Evolutionary conservation across 2,113 vertebrate genomes (phyloP).

Genomic region (Phylloscopus whistleri): DNA sequence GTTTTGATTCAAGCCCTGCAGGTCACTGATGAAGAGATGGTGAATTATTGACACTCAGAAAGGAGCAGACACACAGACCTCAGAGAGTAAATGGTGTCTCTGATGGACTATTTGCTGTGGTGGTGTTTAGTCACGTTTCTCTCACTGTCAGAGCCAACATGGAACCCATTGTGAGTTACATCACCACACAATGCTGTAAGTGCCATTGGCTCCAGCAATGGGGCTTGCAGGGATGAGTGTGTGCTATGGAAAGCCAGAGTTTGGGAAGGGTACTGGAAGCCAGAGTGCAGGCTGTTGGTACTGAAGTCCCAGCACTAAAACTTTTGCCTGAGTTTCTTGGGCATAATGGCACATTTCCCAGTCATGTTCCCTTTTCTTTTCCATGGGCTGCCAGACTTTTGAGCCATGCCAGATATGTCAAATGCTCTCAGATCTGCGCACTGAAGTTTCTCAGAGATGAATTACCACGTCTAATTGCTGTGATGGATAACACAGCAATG

Average conservation of each 20-base stretch:
- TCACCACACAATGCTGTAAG: background rate
- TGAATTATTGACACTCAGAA: background rate
- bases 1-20: background rate
- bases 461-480: constrained; percentile 25
- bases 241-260: background rate
- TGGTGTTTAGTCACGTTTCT: background rate
- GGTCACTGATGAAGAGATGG: background rate
- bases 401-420: background rate
- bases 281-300: background rate
- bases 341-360: background rate
- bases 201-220: background rate
- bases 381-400: background rate
- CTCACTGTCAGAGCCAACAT: background rate
- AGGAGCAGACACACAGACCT: background rate
- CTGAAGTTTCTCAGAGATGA: constrained; percentile 33
- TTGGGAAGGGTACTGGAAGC: background rate
- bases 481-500: constrained; percentile 2
- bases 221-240: background rate
- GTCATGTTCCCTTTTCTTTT: background rate
- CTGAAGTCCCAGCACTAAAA: background rate
- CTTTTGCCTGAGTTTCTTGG: background rate
- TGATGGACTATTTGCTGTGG: background rate
- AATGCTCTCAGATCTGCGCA: background rate
- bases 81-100: background rate
- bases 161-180: fast-evolving